These are phyloP conservation scores for Drosophila asahinai DNA, from an alignment of 1,140 invertebrate genomes.

Conservation along the genomic window DNA sequence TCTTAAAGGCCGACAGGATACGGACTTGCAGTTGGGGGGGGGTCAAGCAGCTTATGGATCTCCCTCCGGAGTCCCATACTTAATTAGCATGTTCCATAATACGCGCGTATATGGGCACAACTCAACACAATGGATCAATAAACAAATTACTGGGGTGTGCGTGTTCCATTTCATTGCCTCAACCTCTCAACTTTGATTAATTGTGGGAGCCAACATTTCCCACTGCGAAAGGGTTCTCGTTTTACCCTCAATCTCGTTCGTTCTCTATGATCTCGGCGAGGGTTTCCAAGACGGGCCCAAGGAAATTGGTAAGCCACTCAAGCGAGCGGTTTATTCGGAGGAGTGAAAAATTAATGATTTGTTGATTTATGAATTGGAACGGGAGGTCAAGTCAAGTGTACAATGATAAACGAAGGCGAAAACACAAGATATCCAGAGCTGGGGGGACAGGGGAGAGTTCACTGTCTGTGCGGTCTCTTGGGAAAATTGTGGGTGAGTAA, in stretches of 20 bases:
- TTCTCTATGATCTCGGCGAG: constrained; percentile 26
- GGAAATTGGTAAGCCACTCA: constrained; percentile 35
- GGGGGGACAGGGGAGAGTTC: neutral
- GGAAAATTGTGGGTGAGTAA: constrained; percentile 45
- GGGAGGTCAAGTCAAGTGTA: constrained; percentile 81
- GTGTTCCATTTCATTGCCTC: constrained; percentile 71
- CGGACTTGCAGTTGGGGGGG: constrained; percentile 48
- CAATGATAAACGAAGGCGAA: constrained; percentile 62
- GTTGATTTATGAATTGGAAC: constrained; percentile 84
- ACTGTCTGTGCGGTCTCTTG: constrained; percentile 65
- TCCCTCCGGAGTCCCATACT: constrained; percentile 53
- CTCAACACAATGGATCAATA: constrained; percentile 73
- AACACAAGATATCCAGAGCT: constrained; percentile 10
- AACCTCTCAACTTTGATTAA: constrained; percentile 66
- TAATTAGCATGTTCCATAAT: constrained; percentile 75
- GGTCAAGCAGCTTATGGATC: constrained; percentile 53
- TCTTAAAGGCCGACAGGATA: constrained; percentile 76
- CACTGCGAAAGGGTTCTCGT: constrained; percentile 63
- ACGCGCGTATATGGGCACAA: constrained; percentile 25
- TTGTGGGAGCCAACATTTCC: constrained; percentile 81
- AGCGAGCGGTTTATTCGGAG: constrained; percentile 40
- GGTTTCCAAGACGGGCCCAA: constrained; percentile 13
- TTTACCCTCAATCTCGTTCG: constrained; percentile 19
- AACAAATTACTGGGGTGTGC: constrained; percentile 76
- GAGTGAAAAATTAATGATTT: constrained; percentile 84